Conservation (phyloP, 2,888 invertebrate genomes). For the Amblyteles armatorius region DNA sequence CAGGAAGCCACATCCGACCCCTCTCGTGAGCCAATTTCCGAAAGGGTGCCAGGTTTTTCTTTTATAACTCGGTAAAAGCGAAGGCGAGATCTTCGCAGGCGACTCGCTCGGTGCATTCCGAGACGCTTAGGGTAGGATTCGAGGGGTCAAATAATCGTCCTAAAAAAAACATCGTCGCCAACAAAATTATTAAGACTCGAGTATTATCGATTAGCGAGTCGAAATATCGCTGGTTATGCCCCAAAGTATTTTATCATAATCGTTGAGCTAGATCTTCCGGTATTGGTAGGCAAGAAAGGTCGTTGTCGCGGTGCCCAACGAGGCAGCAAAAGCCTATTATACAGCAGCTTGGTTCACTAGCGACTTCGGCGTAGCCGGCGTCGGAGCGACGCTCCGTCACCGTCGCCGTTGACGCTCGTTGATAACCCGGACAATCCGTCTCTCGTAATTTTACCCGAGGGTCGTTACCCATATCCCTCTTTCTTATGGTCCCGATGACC, state of each 20-base stretch:
- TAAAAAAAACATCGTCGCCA: too few relatives aligned
- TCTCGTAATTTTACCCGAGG: constrained; percentile 23
- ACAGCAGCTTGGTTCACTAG: background rate
- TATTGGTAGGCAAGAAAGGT: background rate
- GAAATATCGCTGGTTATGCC: constrained; percentile 1
- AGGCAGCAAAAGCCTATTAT: background rate
- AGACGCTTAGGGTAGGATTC: too few relatives aligned
- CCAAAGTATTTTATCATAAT: background rate
- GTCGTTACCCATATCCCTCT: constrained; percentile 20
- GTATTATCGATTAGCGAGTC: background rate
- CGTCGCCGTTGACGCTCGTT: background rate
- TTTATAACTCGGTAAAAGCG: too few relatives aligned
- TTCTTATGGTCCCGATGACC: constrained; percentile 29
- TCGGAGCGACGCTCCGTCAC: background rate
- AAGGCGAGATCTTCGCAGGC: too few relatives aligned
- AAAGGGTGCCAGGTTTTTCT: too few relatives aligned
- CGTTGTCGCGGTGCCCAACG: background rate
- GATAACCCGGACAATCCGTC: constrained; percentile 2
- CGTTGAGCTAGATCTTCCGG: background rate
- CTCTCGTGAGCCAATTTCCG: too few relatives aligned
- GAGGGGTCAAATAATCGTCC: too few relatives aligned
- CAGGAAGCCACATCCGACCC: too few relatives aligned
- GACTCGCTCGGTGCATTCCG: too few relatives aligned
- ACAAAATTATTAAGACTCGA: background rate
- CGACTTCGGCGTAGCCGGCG: background rate